Base-by-base conservation (phyloP, 2,797 vertebrate species). In the Sebastiscus tertius region DNA sequence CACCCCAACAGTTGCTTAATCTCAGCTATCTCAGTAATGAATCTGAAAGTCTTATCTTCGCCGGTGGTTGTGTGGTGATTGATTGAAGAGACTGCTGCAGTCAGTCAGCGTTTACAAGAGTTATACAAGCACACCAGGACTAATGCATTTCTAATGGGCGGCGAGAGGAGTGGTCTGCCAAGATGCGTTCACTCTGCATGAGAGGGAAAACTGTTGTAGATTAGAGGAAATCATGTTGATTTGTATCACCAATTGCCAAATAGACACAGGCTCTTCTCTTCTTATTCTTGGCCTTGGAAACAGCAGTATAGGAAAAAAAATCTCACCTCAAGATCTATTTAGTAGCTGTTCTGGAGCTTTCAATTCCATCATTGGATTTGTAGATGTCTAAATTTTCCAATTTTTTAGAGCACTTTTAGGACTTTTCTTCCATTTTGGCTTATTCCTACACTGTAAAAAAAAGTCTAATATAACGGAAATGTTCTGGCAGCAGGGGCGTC, bases 71-170 rank as follows among this genome's bases (percentile, higher is more conserved):
- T 33, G 52, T 34, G 55, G 39, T 63, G 84, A 88, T 73, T 85
- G 83, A 85, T 79, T 55, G 86, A 82, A 66, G 69, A 71, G 26
- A 46, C 42, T 27, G 70, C 68, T 46, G 74, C 76, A 66, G 70
- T 81, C 82, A 65, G 52, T 67, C 75, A 33, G 67, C 20, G n/a
- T 80, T 86, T 79, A 77, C 83, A 85, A 72, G 79, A 34, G 46
- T 69, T 66, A 36, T 54, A 69, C 69, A 68, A 63, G 54, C 75
- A 75, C 74, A 77, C 62, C 42, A 22, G 71, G 22, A 60, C 66
- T 77, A 81, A 88, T 83, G 65, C 46, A 18, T 84, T 63, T 80
- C 36, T 84, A 84, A 88, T 76, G 16, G 52, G 26, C 46, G 52
- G 46, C n/a, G 22, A 68, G 67, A 65, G 46, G 60, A 70, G 31